These are phyloP conservation scores for Halictus rubicundus DNA, from an alignment of 1,140 invertebrate genomes.

Conservation along the genomic window DNA sequence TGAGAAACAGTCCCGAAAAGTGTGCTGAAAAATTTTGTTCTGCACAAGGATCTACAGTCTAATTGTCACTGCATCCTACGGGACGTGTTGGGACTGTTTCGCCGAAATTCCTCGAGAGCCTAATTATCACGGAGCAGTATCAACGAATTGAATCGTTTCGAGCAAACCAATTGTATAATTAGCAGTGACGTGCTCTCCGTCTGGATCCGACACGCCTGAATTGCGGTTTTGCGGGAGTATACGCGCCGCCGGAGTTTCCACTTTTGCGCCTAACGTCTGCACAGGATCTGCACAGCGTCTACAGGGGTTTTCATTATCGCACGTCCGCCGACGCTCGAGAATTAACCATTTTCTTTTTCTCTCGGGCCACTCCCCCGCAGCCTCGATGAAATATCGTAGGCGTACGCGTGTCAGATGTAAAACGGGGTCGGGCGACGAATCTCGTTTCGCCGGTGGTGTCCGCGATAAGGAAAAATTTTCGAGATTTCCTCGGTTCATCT, in stretches of 20 bases:
- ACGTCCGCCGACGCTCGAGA: too few relatives aligned
- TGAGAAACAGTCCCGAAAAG: too few relatives aligned
- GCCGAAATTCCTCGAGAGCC: too few relatives aligned
- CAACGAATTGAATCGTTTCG: not conserved
- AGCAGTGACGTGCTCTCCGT: not conserved
- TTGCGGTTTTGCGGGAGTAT: slow-evolving; percentile 1
- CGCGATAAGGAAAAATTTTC: slow-evolving; percentile 47
- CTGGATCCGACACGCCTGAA: slow-evolving; percentile 9
- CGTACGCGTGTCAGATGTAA: slow-evolving; percentile 7
- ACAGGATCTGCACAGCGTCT: not conserved
- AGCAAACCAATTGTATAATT: not conserved
- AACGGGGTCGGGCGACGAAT: not conserved
- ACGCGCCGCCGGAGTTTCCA: not conserved
- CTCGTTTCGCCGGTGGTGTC: not conserved
- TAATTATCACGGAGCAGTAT: too few relatives aligned
- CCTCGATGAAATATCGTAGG: not conserved
- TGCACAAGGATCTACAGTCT: too few relatives aligned
- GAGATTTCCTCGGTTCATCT: slow-evolving; percentile 59
- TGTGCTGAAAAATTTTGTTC: too few relatives aligned
- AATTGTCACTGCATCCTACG: too few relatives aligned
- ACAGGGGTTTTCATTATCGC: not conserved
- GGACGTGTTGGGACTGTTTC: too few relatives aligned
- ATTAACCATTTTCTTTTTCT: too few relatives aligned
- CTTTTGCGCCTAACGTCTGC: not conserved
- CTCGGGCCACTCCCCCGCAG: too few relatives aligned